Evolutionary conservation across 2,797 vertebrate species (phyloP), one percentile per base, ranked within the genome.

Genomic region (Petrocephalus sullivani): DNA sequence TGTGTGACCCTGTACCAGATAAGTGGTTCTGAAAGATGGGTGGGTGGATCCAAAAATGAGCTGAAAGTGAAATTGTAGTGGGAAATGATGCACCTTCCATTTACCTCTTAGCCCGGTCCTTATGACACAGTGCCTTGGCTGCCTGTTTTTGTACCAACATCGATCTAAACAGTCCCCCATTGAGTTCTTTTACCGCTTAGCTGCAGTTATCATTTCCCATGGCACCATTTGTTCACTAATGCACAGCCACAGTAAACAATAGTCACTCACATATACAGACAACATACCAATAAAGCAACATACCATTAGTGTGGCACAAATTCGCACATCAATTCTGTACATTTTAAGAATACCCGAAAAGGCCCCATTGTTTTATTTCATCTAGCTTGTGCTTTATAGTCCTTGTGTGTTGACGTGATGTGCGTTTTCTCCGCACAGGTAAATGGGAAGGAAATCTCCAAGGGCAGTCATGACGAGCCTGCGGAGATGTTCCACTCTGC

Each of bases 361-460:
- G 28, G 12, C 28, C 4, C 28, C 3, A 37, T 5, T 71, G 64
- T 28, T 14, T 14, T 37, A 33, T 12, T 71, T 1, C 12, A 33
- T 71, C 14, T 14, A 71, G 64, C 16, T 83, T 3, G 19, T 23
- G 9, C n/a, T 51, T 23, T 9, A n/a, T 49, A 23, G 2, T 83
- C 7, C 46, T 83, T 81, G 16, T 51, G 6, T 46, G 2, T 46
- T 83, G 75, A 49, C 49, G 4, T 54, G n/a, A 2, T 4, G 28
- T 46, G 37, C n/a, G 21, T 14, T 23, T 82, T 4, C 71, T 49
- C 19, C 33, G 0, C 58, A 1, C 91, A 99, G 98, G 98, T 99
- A 91, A 99, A 99, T 51, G 97, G 97, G 19, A 97, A 97, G 53
- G 97, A 98, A 91, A 97, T 98, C 87, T 97, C 97, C 56, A 98